Base-by-base conservation (phyloP, 2,113 vertebrate species). In the Gymnarchus niloticus region DNA sequence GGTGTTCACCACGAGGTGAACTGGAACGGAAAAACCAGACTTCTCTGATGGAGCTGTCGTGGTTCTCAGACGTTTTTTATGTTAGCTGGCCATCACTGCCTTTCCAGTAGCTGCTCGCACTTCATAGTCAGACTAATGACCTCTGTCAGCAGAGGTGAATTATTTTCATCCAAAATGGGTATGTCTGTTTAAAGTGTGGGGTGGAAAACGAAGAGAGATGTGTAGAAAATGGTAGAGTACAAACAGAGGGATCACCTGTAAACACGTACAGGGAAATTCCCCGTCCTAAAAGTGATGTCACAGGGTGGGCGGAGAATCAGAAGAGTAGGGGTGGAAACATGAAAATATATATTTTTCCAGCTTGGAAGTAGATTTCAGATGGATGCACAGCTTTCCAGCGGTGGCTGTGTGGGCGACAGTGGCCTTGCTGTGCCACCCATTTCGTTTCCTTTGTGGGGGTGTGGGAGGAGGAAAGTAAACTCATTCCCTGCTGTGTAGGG, bases 391-490 rank as follows among this genome's bases (percentile, higher is more conserved):
- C 44, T 44, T 41, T 48, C 76, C 37, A 78, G 80, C 2, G 1
- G n/a, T 0, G n/a, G n/a, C 41, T 51, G 49, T 21, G n/a, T 28
- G 80, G 48, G 80, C n/a, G 33, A 0, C 46, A 51, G 23, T 81
- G 49, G 46, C 46, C 46, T 25, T 51, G 78, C n/a, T 33, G 49
- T 51, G 80, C 46, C 80, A 54, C 81, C 52, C 25, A 48, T 44
- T 51, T 37, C 5, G 3, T 48, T 28, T 57, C n/a, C 56, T 56
- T n/a, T 61, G 65, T 46, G 44, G 76, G 76, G 76, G 76, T 78
- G n/a, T 73, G 48, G 52, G 51, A 28, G 23, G 37, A 93, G 91
- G 92, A 91, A 94, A 94, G 93, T 94, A 92, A 93, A 93, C 94
- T 37, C 8, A 3, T 86, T 83, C 77, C 52, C 56, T 76, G 80